A percentile compares a stretch with the other conserved stretches of the same genome.
Evolutionary conservation across 1,140 invertebrate genomes (phyloP).

Genomic region (Drosophila dunni): DNA sequence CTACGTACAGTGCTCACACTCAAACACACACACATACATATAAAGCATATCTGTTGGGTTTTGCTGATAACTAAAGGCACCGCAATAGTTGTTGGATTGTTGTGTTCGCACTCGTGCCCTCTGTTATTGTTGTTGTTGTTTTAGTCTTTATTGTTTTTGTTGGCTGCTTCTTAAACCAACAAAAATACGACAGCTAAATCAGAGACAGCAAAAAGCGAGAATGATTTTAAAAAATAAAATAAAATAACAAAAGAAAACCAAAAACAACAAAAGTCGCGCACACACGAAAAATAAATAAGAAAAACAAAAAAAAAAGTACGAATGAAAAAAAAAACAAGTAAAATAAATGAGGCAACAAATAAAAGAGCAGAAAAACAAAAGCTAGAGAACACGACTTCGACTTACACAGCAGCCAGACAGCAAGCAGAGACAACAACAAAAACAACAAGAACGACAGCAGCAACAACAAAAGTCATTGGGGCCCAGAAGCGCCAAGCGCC

Average conservation of each 20-base stretch:
- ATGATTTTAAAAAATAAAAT: slow-evolving; percentile 68
- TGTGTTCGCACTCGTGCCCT: slow-evolving; percentile 37
- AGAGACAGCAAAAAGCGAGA: slow-evolving; percentile 55
- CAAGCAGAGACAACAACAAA: slow-evolving; percentile 30
- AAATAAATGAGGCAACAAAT: slow-evolving; percentile 74
- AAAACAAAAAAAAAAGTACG: slow-evolving; percentile 54
- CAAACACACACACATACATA: not conserved
- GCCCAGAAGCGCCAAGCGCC: slow-evolving; percentile 44
- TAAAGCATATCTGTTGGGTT: slow-evolving; percentile 42
- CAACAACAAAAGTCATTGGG: slow-evolving; percentile 24
- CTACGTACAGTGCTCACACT: not conserved
- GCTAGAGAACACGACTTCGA: slow-evolving; percentile 68
- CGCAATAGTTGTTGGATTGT: slow-evolving; percentile 36
- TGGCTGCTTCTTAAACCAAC: slow-evolving; percentile 42
- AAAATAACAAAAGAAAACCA: slow-evolving; percentile 53
- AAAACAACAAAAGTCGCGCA: slow-evolving; percentile 52
- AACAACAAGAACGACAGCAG: slow-evolving; percentile 40
- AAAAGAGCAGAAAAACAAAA: slow-evolving; percentile 63
- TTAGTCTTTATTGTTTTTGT: slow-evolving; percentile 19
- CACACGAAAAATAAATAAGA: slow-evolving; percentile 51
- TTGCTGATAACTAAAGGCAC: slow-evolving; percentile 45
- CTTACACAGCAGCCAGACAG: slow-evolving; percentile 67
- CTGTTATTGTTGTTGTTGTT: slow-evolving; percentile 29
- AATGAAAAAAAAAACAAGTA: slow-evolving; percentile 38
- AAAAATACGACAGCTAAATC: slow-evolving; percentile 53